Evolutionary conservation across 1,140 invertebrate species (phyloP), one percentile per base, ranked within the genome.

Genomic region (Drosophila biarmipes): DNA sequence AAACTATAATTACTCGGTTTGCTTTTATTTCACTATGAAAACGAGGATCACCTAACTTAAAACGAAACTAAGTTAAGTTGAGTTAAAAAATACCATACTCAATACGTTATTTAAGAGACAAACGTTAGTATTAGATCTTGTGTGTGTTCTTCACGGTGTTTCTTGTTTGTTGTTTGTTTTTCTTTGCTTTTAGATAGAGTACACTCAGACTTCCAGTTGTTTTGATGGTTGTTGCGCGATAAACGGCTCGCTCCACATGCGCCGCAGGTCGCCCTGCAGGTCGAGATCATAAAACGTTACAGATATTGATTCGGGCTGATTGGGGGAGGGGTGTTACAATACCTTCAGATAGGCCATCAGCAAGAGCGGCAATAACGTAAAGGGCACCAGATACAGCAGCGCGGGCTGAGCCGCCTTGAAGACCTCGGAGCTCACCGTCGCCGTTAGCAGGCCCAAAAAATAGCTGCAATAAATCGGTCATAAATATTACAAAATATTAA

Each of bases 221-320:
- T 92, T 92, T 90, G 91, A 80, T 78, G 94, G 94, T 91, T 94
- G 94, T 82, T 96, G 95, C 78, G 95, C 94, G 92, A 97, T 97
- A 92, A 99, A 99, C 35, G 98, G 98, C 93, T 99, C 98, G 90
- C 97, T 98, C 98, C 98, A 99, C 98, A 99, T 99, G 80, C 98
- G 94, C 91, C 98, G 94, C 63, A 99, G 94, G 94, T 99, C 98
- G 78, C 98, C 98, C 97, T 98, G 91, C 11, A 67, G 71, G 49
- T 35, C 14, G 15, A 27, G 2, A 51, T 1, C 5, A 8, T n/a
- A 27, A 12, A 10, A 12, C 11, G 55, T 29, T 46, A 54, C 10
- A 46, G 17, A 34, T 31, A 38, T 51, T 2, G 4, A 5, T 4
- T 29, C 10, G n/a, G 34, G 7, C 21, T 10, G 15, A 8, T 51